A percentile compares a stretch with the other conserved stretches of the same genome.
These are phyloP conservation scores for Lasioglossum morio DNA, from an alignment of 2,888 invertebrate genomes.

Conservation along the genomic window DNA sequence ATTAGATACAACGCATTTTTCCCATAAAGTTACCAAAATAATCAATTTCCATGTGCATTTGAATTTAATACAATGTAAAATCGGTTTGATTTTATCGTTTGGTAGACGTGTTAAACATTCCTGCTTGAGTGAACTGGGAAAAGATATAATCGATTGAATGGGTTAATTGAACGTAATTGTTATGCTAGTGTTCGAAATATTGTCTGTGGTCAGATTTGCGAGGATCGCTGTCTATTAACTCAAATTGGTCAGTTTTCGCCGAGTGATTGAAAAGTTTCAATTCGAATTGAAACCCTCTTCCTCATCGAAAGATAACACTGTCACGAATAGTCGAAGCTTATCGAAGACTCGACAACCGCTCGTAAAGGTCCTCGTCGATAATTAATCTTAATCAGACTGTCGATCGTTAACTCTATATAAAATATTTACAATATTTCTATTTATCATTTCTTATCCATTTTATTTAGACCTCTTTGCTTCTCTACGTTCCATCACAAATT, in stretches of 20 bases:
- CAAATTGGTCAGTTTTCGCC: not conserved
- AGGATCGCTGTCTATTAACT: slow-evolving; percentile 6
- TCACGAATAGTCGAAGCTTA: slow-evolving; percentile 17
- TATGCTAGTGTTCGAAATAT: slow-evolving; percentile 18
- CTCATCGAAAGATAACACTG: not conserved
- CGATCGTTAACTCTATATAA: slow-evolving; percentile 40
- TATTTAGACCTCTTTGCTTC: slow-evolving; percentile 41
- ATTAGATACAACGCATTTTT: not conserved
- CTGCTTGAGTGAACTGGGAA: not conserved
- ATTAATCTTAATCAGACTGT: slow-evolving; percentile 53
- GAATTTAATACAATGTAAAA: not conserved
- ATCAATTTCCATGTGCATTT: not conserved
- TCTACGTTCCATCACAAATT: slow-evolving; percentile 42
- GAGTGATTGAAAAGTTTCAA: slow-evolving; percentile 2
- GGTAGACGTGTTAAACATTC: not conserved
- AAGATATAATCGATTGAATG: not conserved
- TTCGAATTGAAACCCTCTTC: not conserved
- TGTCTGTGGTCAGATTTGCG: slow-evolving; percentile 7
- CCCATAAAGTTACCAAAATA: not conserved
- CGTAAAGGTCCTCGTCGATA: not conserved
- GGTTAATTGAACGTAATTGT: not conserved
- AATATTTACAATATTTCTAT: slow-evolving; percentile 41
- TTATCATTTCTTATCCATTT: slow-evolving; percentile 17
- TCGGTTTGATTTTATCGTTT: not conserved
- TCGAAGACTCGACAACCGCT: slow-evolving; percentile 13